Conservation (phyloP, 2,888 invertebrate genomes). For the Acronicta alni region DNA sequence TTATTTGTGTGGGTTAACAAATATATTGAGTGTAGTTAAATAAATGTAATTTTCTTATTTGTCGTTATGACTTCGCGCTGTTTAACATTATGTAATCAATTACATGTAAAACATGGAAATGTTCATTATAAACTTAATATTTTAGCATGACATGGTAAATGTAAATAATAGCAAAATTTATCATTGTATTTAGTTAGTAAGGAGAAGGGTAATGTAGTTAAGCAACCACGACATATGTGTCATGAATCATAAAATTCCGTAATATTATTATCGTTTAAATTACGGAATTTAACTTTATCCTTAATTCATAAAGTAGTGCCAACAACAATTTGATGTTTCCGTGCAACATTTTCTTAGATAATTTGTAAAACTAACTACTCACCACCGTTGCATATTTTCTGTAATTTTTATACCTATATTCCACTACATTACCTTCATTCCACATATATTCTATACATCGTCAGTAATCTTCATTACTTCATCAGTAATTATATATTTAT, state of each 20-base stretch:
- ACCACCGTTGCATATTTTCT: conserved; percentile 12
- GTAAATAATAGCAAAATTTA: conserved; percentile 52
- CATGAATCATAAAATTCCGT: too few species aligned
- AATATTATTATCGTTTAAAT: conserved; percentile 20
- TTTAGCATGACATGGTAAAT: conserved; percentile 46
- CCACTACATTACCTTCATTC: conserved; percentile 3
- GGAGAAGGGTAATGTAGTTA: conserved; percentile 56
- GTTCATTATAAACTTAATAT: conserved; percentile 34
- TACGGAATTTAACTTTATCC: conserved; percentile 1
- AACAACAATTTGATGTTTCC: conserved; percentile 1
- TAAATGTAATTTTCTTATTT: conserved; percentile 31
- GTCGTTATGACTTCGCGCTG: conserved; percentile 42
- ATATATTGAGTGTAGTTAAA: conserved; percentile 37
- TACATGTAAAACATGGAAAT: conserved; percentile 51
- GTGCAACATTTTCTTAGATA: conserved; percentile 1
- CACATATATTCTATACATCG: neutral
- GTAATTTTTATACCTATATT: conserved; percentile 2
- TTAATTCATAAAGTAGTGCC: neutral
- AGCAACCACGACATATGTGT: conserved; percentile 22
- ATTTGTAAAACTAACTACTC: conserved; percentile 1
- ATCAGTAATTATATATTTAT: conserved; percentile 6
- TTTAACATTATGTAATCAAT: conserved; percentile 41
- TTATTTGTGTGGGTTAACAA: conserved; percentile 30
- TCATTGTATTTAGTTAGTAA: conserved; percentile 49
- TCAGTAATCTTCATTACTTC: neutral